These are phyloP conservation scores for Apis florea DNA, from an alignment of 1,140 invertebrate species.

Conservation along the genomic window DNA sequence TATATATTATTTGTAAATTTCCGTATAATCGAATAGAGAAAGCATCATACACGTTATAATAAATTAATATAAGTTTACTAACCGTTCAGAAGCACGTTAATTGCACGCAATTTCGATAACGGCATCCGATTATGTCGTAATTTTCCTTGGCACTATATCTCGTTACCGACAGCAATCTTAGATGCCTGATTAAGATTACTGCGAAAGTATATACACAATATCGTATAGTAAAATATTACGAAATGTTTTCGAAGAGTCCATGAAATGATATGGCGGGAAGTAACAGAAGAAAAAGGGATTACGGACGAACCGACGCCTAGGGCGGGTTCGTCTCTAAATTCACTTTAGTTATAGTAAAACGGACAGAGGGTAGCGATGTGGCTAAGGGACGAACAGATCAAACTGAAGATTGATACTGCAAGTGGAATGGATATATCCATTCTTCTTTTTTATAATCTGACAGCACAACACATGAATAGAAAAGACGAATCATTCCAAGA, in stretches of 20 bases:
- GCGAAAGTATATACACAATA: background rate
- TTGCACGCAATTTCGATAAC: conserved; percentile 29
- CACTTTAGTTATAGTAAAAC: background rate
- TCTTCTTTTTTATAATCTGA: background rate
- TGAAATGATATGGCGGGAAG: background rate
- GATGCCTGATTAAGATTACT: conserved; percentile 11
- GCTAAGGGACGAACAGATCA: conserved; percentile 15
- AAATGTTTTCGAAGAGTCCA: background rate
- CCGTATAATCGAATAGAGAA: conserved; percentile 6
- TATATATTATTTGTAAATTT: background rate
- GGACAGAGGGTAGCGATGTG: conserved; percentile 23
- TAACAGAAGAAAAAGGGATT: background rate
- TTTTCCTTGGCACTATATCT: background rate
- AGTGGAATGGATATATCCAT: conserved; percentile 26
- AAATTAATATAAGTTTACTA: background rate
- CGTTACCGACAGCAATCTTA: conserved; percentile 11
- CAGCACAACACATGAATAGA: conserved; percentile 6
- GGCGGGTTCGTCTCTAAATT: conserved; percentile 1
- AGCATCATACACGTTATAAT: conserved; percentile 18
- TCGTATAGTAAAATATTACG: background rate
- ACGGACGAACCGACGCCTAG: background rate
- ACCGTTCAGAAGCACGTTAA: conserved; percentile 14
- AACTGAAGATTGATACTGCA: conserved; percentile 33
- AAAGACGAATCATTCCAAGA: background rate
- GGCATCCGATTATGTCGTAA: conserved; percentile 19